phyloP scores from a whole-genome alignment of 2,797 vertebrate genomes.

The Cetoscarus ocellatus region DNA sequence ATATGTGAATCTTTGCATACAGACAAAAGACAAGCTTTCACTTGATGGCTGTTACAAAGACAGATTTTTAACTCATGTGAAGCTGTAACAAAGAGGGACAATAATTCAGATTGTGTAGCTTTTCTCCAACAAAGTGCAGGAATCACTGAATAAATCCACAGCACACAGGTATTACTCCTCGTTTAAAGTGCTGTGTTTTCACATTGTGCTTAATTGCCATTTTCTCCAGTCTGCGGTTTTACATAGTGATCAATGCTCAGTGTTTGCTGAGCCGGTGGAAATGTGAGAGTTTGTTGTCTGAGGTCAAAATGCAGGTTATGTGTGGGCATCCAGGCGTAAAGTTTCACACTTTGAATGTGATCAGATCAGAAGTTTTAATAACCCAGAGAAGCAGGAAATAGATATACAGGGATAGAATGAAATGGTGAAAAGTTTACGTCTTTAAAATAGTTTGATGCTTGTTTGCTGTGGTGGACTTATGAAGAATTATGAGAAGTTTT shows the following conservation, averaged over 20 bases:
- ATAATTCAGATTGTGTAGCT: slow-evolving; percentile 16
- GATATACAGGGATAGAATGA: slow-evolving; percentile 10
- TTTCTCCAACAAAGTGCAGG: slow-evolving; percentile 17
- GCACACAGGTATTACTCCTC: slow-evolving; percentile 44
- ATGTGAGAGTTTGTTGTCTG: slow-evolving; percentile 62
- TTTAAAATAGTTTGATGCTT: slow-evolving; percentile 10
- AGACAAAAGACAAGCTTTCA: slow-evolving; percentile 35
- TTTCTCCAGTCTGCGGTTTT: slow-evolving; percentile 61
- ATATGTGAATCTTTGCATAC: slow-evolving; percentile 28
- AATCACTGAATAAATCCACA: slow-evolving; percentile 36
- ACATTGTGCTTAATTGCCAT: slow-evolving; percentile 62
- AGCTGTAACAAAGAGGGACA: slow-evolving; percentile 3
- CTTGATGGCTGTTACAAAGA: background rate
- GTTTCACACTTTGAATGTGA: slow-evolving; percentile 57
- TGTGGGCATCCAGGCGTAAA: slow-evolving; percentile 57
- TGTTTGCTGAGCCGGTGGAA: slow-evolving; percentile 73
- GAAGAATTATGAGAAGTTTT: background rate
- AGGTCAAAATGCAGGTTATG: slow-evolving; percentile 64
- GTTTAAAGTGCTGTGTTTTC: slow-evolving; percentile 52
- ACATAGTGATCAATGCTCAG: slow-evolving; percentile 62
- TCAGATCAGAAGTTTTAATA: slow-evolving; percentile 33
- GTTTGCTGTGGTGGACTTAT: background rate
- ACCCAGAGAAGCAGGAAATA: slow-evolving; percentile 4
- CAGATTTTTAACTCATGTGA: slow-evolving; percentile 6
- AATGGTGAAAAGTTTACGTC: slow-evolving; percentile 4